Conservation (phyloP, 2,888 invertebrate species). For the Syritta pipiens region DNA sequence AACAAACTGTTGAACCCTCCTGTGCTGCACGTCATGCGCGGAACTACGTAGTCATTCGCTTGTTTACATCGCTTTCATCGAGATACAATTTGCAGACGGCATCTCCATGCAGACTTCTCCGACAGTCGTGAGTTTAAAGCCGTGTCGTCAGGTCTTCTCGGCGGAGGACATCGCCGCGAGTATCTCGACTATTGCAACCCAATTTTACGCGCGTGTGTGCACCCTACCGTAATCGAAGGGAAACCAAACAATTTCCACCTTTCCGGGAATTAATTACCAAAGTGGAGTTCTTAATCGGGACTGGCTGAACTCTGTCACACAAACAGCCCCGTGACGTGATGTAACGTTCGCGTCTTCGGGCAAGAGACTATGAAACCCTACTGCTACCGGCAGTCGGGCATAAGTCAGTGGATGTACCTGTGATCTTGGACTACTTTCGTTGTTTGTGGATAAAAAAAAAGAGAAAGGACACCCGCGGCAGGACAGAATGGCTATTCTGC, state of each 20-base stretch:
- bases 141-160: no score
- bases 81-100: no score
- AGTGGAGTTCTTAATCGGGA: constrained; percentile 50
- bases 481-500: constrained; percentile 74
- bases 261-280: constrained; percentile 44
- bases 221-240: constrained; percentile 29
- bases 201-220: not conserved
- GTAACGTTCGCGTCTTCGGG: constrained; percentile 23
- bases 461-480: not conserved
- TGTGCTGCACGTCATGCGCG: no score
- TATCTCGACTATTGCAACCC: constrained; percentile 4
- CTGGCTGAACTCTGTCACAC: constrained; percentile 33
- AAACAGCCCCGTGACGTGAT: constrained; percentile 17
- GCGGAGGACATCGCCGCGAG: constrained; percentile 4
- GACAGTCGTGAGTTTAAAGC: constrained; percentile 33
- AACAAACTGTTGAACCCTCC: no score
- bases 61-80: no score
- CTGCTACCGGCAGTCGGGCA: constrained; percentile 20
- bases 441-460: constrained; percentile 28
- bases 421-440: constrained; percentile 28
- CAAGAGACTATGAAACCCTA: constrained; percentile 20
- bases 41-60: no score
- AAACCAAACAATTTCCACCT: constrained; percentile 55
- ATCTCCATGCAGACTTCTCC: no score
- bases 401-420: constrained; percentile 44